Base-by-base conservation (phyloP, 2,113 vertebrate genomes). In the Oxygymnocypris stewartii region DNA sequence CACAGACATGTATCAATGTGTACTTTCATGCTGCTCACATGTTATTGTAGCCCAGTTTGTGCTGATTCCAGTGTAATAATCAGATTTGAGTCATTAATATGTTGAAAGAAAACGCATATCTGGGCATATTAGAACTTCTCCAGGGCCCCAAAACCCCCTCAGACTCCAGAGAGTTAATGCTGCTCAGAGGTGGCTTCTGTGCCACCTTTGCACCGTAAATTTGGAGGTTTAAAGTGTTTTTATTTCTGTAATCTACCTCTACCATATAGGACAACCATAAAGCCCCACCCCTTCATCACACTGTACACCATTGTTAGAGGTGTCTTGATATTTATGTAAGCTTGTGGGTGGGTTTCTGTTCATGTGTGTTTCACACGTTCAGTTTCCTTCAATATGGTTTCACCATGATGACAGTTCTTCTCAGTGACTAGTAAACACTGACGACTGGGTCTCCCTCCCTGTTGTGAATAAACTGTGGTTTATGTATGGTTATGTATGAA, bases 281-380 rank as follows among this genome's bases (percentile, higher is more conserved):
- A 18, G 16, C 9, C 31, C 16, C 6, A 0, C 67, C 49, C 12
- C 65, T 35, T 69, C 65, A 37, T 37, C 63, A 31, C 4, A n/a
- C 37, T 44, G 18, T 42, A 2, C 18, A 37, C 37, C 37, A n/a
- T 40, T 44, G 71, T 25, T 20, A 47, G 4, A 75, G 23, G 16
- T 63, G 14, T 49, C 20, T n/a, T 78, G 28, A 77, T 49, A 5
- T 79, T 61, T 67, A 44, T 67, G 76, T 79, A 61, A 76, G 57
- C 84, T 11, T 69, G 85, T 74, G 59, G 59, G 63, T 31, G 40
- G 28, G 4, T 67, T n/a, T 35, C 2, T 16, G 40, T 49, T 42
- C 13, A 42, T 8, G 7, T 49, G 40, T 82, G 57, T 18, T 28
- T 61, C 23, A 47, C 42, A 8, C 42, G 25, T 47, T 25, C 10